Percentiles rank a stretch among this genome's conserved stretches.
Conservation (phyloP, 2,797 vertebrate species). For the Diceros bicornis region DNA sequence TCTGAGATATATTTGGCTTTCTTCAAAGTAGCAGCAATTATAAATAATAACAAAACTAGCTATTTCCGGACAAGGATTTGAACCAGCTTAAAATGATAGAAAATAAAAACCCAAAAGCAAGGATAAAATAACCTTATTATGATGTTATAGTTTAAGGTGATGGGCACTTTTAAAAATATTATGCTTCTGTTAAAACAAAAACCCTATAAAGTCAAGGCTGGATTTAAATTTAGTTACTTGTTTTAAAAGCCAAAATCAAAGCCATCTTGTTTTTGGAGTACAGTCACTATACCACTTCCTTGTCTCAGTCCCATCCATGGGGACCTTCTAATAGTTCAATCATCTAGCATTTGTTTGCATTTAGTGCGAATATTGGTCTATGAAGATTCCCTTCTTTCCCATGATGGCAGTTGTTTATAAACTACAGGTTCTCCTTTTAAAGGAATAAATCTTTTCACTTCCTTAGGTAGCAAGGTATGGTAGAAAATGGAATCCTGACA, state of each 20-base stretch:
- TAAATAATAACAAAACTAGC: background rate
- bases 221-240: slow-evolving; percentile 40
- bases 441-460: background rate
- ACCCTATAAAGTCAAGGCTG: background rate
- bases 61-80: slow-evolving; percentile 5
- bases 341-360: background rate
- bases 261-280: background rate
- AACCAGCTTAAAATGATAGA: slow-evolving; percentile 40
- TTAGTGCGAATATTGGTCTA: background rate
- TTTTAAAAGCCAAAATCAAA: slow-evolving; percentile 4
- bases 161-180: background rate
- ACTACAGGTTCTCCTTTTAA: background rate
- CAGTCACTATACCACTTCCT: background rate
- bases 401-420: background rate
- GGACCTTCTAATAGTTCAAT: background rate
- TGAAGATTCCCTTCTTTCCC: background rate
- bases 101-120: slow-evolving; percentile 19
- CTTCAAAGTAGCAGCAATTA: slow-evolving; percentile 19
- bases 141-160: background rate
- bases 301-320: background rate
- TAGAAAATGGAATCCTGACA: slow-evolving; percentile 2
- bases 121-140: background rate
- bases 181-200: background rate
- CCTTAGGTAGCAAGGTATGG: background rate
- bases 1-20: background rate